Percentiles rank a stretch among this genome's conserved stretches.
Conservation (phyloP, 2,888 invertebrate genomes). For the Macroteleia sp. region DNA sequence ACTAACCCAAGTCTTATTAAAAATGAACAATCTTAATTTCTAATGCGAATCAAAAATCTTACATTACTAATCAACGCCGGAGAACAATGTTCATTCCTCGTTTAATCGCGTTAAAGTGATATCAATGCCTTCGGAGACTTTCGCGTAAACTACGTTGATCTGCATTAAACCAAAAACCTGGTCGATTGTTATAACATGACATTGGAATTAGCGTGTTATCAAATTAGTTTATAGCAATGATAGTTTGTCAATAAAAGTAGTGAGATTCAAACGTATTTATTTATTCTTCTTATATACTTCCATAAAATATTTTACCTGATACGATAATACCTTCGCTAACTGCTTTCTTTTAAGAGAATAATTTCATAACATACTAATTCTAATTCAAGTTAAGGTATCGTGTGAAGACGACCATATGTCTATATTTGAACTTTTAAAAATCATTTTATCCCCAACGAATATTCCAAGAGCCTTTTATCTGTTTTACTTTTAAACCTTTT, state of each 20-base stretch:
- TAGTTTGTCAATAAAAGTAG: no score
- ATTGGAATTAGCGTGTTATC: background rate
- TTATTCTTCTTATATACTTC: no score
- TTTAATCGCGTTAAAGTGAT: conserved; percentile 22
- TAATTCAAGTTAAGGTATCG: background rate
- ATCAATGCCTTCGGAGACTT: conserved; percentile 9
- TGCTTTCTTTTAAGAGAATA: no score
- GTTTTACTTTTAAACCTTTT: conserved; percentile 64
- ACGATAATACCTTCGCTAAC: no score
- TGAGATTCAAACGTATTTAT: background rate
- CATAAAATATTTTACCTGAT: no score
- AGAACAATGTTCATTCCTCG: conserved; percentile 9
- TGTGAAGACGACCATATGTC: conserved; percentile 14
- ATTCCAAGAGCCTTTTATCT: conserved; percentile 68
- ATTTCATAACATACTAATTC: background rate
- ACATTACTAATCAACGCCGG: conserved; percentile 10
- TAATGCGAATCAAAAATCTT: conserved; percentile 16
- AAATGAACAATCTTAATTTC: background rate
- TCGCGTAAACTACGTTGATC: conserved; percentile 1
- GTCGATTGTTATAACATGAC: background rate
- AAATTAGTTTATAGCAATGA: no score
- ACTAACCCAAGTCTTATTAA: background rate
- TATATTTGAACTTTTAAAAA: conserved; percentile 27
- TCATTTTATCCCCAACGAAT: conserved; percentile 37
- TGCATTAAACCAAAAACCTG: no score